Evolutionary conservation across 2,888 invertebrate species (phyloP).

Genomic region (Ganaspis brasiliensis): DNA sequence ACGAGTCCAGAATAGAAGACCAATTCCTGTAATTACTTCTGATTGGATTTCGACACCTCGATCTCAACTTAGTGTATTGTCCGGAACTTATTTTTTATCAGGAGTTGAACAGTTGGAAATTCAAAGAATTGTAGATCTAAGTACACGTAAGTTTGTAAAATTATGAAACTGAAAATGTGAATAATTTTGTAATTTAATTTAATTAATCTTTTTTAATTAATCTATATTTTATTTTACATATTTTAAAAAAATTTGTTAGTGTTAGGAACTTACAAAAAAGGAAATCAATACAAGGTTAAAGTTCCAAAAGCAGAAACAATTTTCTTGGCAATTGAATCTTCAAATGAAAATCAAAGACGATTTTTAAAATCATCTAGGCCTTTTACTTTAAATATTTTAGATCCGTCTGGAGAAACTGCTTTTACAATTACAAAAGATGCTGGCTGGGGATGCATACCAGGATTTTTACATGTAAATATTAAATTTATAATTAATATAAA

Average conservation of each 20-base stretch:
- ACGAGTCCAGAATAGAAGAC: constrained; percentile 77
- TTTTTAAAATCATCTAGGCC: constrained; percentile 86
- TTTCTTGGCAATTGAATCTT: constrained; percentile 88
- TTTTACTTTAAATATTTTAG: constrained; percentile 90
- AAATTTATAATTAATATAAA: neutral
- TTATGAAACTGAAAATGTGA: neutral
- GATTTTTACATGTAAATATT: constrained; percentile 68
- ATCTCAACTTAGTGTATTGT: constrained; percentile 84
- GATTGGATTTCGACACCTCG: constrained; percentile 84
- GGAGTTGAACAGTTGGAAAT: constrained; percentile 87
- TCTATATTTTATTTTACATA: too few relatives aligned
- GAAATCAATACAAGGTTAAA: constrained; percentile 88
- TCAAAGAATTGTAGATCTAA: constrained; percentile 90
- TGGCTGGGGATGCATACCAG: constrained; percentile 68
- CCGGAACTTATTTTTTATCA: constrained; percentile 87
- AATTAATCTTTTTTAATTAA: too few relatives aligned
- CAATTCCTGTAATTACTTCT: constrained; percentile 84
- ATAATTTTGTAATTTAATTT: too few relatives aligned
- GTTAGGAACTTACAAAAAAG: constrained; percentile 84
- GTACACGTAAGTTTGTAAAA: constrained; percentile 84
- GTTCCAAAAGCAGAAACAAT: constrained; percentile 88
- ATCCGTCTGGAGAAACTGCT: constrained; percentile 92
- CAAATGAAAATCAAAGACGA: constrained; percentile 84
- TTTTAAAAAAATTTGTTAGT: constrained; percentile 80
- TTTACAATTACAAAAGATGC: constrained; percentile 83